Evolutionary conservation across 2,888 invertebrate species (phyloP).

Genomic region (Mystacides longicornis): DNA sequence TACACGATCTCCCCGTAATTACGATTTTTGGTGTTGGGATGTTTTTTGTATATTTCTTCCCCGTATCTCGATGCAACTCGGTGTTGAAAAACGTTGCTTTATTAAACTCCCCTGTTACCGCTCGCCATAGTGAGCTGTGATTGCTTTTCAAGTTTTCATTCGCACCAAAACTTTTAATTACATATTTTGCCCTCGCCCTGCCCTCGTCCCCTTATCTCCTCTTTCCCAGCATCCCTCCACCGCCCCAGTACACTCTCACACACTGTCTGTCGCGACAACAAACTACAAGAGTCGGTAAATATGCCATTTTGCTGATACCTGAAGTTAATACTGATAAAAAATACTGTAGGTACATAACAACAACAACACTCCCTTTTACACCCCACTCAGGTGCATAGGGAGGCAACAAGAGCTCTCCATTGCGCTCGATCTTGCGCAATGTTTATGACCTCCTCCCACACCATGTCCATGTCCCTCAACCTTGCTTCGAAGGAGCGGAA

Average conservation of each 20-base stretch:
- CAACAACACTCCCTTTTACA: no score
- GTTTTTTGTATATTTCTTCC: no score
- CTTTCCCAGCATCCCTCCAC: neutral
- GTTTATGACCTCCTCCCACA: no score
- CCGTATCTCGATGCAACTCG: no score
- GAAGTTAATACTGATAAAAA: neutral
- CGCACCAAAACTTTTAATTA: constrained; percentile 27
- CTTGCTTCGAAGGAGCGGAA: no score
- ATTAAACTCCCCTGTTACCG: constrained; percentile 1
- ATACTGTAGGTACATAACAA: neutral
- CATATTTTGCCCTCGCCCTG: constrained; percentile 23
- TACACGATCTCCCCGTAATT: no score
- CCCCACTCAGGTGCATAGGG: no score
- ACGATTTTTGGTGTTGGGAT: no score
- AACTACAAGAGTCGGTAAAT: neutral
- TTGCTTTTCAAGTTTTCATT: constrained; percentile 27
- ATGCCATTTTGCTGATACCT: neutral
- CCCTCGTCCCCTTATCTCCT: neutral
- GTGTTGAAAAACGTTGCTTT: constrained; percentile 1
- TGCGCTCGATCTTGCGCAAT: no score
- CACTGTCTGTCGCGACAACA: neutral
- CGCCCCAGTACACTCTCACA: neutral
- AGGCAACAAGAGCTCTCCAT: no score
- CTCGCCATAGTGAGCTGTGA: constrained; percentile 16
- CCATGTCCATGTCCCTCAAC: no score